These are phyloP conservation scores for Sebastes iracundus DNA, from an alignment of 2,797 vertebrate genomes.

Conservation along the genomic window DNA sequence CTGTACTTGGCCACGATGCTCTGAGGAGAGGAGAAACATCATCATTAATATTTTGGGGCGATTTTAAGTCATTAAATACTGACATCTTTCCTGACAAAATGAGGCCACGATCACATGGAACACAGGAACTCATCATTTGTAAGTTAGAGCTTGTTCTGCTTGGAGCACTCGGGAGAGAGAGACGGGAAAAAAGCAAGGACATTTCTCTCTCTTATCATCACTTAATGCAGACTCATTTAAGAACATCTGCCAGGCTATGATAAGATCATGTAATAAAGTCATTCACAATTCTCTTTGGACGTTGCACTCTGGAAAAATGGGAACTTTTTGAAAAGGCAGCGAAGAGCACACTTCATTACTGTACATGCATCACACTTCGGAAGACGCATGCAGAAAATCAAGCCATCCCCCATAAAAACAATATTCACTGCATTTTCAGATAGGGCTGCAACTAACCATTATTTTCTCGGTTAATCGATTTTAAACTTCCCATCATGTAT, in stretches of 20 bases:
- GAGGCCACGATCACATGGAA: neutral
- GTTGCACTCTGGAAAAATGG: neutral
- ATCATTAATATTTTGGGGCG: conserved; percentile 3
- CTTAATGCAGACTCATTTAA: neutral
- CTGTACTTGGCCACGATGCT: conserved; percentile 91
- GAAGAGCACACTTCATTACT: neutral
- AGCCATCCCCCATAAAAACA: neutral
- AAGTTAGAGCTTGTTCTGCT: neutral
- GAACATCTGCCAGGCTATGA: neutral
- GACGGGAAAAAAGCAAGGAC: neutral
- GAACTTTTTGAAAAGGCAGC: neutral
- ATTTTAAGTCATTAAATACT: conserved; percentile 19
- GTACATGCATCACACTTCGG: neutral
- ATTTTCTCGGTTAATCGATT: neutral
- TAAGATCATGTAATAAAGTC: conserved; percentile 10
- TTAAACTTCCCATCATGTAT: neutral
- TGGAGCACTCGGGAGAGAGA: conserved; percentile 66
- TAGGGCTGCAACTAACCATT: neutral
- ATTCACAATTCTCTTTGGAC: conserved; percentile 5
- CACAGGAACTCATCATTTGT: neutral
- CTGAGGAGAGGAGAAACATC: conserved; percentile 70
- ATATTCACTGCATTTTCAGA: neutral
- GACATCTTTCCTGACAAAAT: conserved; percentile 10
- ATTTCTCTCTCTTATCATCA: neutral
- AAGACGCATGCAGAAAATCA: neutral